phyloP scores from a whole-genome alignment of 2,113 vertebrate genomes.

The Cynoglossus semilaevis region DNA sequence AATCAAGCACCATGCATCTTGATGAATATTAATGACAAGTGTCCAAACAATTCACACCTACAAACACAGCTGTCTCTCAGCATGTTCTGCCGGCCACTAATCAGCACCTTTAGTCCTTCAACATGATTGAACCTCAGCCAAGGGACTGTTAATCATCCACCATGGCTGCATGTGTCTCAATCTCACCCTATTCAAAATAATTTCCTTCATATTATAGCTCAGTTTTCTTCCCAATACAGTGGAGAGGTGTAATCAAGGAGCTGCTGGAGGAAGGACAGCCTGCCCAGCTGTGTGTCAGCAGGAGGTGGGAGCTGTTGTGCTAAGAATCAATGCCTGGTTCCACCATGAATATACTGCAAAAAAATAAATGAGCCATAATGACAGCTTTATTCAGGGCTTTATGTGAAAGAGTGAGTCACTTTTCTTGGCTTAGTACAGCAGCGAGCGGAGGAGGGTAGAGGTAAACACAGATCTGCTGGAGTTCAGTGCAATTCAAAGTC shows the following conservation, averaged over 20 bases:
- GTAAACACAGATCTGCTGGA: conserved; percentile 35
- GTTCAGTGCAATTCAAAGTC: conserved; percentile 17
- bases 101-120: conserved; percentile 17
- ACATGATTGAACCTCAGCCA: conserved; percentile 28
- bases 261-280: conserved; percentile 14
- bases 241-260: conserved; percentile 47
- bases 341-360: conserved; percentile 28
- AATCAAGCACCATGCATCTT: too few relatives aligned
- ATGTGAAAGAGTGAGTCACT: conserved; percentile 53
- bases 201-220: conserved; percentile 35
- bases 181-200: conserved; percentile 45
- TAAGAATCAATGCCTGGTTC: conserved; percentile 34
- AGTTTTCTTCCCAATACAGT: neutral
- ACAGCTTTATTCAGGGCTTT: conserved; percentile 49
- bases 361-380: conserved; percentile 52
- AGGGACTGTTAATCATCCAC: conserved; percentile 34
- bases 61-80: neutral
- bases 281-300: conserved; percentile 45
- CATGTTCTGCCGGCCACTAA: conserved; percentile 19
- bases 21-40: too few relatives aligned
- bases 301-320: conserved; percentile 22
- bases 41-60: too few relatives aligned
- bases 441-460: conserved; percentile 24
- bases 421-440: conserved; percentile 34
- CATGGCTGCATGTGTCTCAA: conserved; percentile 9